A percentile compares a stretch with the other conserved stretches of the same genome.
Conservation (phyloP, 2,797 vertebrate genomes). For the Anas bahamensis region DNA sequence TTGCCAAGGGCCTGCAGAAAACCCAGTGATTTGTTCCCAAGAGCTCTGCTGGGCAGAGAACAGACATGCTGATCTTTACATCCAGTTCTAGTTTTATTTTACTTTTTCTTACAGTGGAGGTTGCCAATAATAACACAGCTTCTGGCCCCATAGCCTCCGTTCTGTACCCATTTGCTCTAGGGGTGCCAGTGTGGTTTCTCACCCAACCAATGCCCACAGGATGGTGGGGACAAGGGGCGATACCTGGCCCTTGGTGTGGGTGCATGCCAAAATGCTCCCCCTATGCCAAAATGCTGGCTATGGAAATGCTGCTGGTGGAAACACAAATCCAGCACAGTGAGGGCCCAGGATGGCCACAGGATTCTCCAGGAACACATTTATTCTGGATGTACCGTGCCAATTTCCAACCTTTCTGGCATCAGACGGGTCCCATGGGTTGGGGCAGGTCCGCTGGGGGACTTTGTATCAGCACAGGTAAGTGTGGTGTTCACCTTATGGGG, state of each 20-base stretch:
- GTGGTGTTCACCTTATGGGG: fast-evolving
- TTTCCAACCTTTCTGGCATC: not conserved
- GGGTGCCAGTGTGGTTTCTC: not conserved
- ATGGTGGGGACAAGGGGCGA: fast-evolving
- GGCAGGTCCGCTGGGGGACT: not conserved
- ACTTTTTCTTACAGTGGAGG: not conserved
- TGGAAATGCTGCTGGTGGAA: fast-evolving
- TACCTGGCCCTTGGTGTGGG: not conserved
- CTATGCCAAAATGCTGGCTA: not conserved
- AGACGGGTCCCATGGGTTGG: fast-evolving
- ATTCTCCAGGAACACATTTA: not conserved
- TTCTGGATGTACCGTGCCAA: not conserved
- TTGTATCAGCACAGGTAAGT: not conserved
- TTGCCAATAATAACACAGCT: not conserved
- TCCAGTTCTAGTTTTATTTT: not conserved
- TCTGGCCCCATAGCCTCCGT: not conserved
- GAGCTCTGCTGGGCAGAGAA: not conserved
- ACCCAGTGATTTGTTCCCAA: not conserved
- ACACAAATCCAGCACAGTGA: not conserved
- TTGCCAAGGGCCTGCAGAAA: not conserved
- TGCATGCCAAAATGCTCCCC: too few species aligned
- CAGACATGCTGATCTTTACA: not conserved
- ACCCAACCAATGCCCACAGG: not conserved
- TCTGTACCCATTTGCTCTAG: not conserved
- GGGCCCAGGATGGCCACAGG: not conserved